These are phyloP conservation scores for Dicyrtoma fusca DNA, from an alignment of 2,888 invertebrate species.

Conservation along the genomic window DNA sequence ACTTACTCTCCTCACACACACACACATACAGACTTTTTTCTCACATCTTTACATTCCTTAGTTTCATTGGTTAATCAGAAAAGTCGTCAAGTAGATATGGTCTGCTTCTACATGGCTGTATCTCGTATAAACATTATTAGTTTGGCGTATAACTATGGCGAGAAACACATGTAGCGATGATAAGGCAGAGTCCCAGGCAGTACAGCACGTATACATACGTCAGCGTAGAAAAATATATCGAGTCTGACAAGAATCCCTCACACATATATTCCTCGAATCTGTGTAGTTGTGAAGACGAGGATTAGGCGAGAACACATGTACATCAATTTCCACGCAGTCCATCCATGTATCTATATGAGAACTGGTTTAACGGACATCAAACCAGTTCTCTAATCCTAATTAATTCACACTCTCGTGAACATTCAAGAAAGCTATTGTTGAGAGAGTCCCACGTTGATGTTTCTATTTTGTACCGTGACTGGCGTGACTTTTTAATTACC, in stretches of 20 bases:
- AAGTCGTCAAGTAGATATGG: no score
- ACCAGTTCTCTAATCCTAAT: conserved; percentile 56
- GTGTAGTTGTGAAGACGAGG: no score
- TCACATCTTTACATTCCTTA: no score
- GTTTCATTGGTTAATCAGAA: no score
- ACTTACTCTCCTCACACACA: background rate
- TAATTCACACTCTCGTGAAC: conserved; percentile 56
- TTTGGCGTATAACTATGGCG: no score
- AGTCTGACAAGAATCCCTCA: no score
- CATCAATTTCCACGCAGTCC: background rate
- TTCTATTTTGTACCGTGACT: conserved; percentile 42
- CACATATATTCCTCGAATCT: no score
- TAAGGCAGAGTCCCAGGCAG: no score
- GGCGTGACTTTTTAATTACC: conserved; percentile 50
- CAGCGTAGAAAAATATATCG: no score
- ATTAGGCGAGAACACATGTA: conserved; percentile 34
- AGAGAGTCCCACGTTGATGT: conserved; percentile 33
- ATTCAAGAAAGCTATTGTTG: conserved; percentile 48
- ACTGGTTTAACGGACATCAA: conserved; percentile 55
- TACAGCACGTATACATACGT: no score
- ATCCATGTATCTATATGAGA: conserved; percentile 14
- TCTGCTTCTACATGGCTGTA: background rate
- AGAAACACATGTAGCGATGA: no score
- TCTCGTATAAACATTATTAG: background rate
- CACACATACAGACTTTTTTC: no score